These are phyloP conservation scores for Sepioteuthis lessoniana DNA, from an alignment of 2,888 invertebrate species.

Conservation along the genomic window DNA sequence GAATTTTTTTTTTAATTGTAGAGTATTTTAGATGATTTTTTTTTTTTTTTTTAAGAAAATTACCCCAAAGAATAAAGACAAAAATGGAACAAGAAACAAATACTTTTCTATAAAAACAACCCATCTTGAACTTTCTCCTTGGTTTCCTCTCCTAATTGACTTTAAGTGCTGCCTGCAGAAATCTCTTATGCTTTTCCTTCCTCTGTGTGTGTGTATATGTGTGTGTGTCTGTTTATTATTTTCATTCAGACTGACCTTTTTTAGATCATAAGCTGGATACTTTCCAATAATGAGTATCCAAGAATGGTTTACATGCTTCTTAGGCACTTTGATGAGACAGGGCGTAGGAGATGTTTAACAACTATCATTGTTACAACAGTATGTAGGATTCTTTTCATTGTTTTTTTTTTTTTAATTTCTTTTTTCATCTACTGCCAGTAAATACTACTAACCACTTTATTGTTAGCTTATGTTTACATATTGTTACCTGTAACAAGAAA, in stretches of 20 bases:
- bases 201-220: neutral
- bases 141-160: neutral
- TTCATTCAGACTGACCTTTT: neutral
- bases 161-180: neutral
- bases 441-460: neutral
- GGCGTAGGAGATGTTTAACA: neutral
- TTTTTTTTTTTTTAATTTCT: neutral
- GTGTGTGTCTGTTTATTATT: neutral
- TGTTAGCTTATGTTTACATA: neutral
- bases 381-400: neutral
- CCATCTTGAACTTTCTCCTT: neutral
- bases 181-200: slow-evolving; percentile 11
- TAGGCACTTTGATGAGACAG: neutral
- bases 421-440: neutral
- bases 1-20: neutral
- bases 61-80: neutral
- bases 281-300: slow-evolving; percentile 1
- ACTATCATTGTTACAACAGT: neutral
- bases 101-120: neutral
- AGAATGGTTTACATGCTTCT: neutral
- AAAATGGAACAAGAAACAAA: neutral
- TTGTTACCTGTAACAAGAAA: neutral
- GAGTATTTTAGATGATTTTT: neutral
- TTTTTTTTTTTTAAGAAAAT: neutral
- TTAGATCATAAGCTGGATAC: neutral